Evolutionary conservation across 2,797 vertebrate genomes (phyloP), one percentile per base, ranked within the genome.

Genomic region (Silurus lanzhouensis): DNA sequence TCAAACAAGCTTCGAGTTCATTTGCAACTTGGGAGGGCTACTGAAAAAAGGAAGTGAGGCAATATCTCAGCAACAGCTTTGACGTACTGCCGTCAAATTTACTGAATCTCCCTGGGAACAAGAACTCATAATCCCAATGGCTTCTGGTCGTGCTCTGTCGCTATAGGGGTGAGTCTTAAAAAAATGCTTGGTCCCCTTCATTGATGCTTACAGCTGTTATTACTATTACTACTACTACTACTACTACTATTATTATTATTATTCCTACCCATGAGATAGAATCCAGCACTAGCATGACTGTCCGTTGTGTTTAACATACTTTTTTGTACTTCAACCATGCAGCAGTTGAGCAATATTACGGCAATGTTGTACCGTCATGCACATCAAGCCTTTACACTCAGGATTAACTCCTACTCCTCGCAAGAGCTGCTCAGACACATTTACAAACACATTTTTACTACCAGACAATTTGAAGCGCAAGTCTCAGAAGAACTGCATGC

Each of bases 1-100:
- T 75, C n/a, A 75, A 13, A 76, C 48, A 75, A 17, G 25, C 74
- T 76, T 75, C 7, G n/a, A 27, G 52, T 57, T 76, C 15, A 57
- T 20, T 6, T 58, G 55, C 55, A 77, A 38, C n/a, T 76, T 58
- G 19, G 31, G 31, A 22, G 57, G 10, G 57, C 31, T 20, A 76
- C 52, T 76, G 74, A 72, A 71, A 72, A 78, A 61, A 78, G 76
- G 76, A 78, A 61, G 76, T 78, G 76, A 78, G 31, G 58, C 58
- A 61, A 61, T 61, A 44, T 61, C 58, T 78, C 31, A 61, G 58
- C 58, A 78, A 78, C 31, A 44, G 76, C 27, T 20, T 31, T 77
- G 55, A 58, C 74, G 17, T 31, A 27, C 25, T 46, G 44, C 25
- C 74, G 27, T 57, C 25, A 57, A 44, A 61, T 61, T 14, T 44